Conservation (phyloP, 2,797 vertebrate genomes). For the Sylvilagus floridanus region DNA sequence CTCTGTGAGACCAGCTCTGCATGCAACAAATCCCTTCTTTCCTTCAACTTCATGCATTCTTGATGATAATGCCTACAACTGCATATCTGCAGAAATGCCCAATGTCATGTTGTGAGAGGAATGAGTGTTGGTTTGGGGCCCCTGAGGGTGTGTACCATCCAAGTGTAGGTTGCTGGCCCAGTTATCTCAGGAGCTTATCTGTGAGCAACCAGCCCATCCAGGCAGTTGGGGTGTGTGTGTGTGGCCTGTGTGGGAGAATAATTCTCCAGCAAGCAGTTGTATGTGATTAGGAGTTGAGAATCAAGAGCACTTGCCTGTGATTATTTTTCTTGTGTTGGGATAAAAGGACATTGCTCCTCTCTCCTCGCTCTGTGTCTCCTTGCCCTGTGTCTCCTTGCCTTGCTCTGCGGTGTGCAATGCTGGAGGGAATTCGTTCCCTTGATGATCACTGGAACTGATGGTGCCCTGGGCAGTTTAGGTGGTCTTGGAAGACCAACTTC, state of each 20-base stretch:
- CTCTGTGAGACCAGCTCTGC: constrained; percentile 10
- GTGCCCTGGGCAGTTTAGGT: neutral
- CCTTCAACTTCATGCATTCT: constrained; percentile 26
- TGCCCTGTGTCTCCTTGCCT: neutral
- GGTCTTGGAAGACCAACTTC: neutral
- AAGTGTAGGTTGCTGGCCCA: neutral
- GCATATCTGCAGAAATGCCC: constrained; percentile 19
- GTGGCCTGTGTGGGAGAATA: neutral
- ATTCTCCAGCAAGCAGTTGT: neutral
- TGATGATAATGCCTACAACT: constrained; percentile 28
- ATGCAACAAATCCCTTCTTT: constrained; percentile 48
- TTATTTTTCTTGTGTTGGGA: neutral
- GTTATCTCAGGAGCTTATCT: neutral
- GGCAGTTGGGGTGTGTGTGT: neutral
- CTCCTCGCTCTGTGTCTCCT: neutral
- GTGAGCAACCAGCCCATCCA: neutral
- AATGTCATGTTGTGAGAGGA: neutral
- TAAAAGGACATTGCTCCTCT: neutral
- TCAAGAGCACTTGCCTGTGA: neutral
- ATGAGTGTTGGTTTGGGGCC: neutral
- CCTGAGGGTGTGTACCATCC: neutral
- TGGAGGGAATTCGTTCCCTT: neutral
- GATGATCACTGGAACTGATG: neutral
- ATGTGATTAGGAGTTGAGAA: neutral
- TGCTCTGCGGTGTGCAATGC: neutral